A percentile compares a stretch with the other conserved stretches of the same genome.
Evolutionary conservation across 2,888 invertebrate species (phyloP).

Genomic region (Thelaira solivaga): DNA sequence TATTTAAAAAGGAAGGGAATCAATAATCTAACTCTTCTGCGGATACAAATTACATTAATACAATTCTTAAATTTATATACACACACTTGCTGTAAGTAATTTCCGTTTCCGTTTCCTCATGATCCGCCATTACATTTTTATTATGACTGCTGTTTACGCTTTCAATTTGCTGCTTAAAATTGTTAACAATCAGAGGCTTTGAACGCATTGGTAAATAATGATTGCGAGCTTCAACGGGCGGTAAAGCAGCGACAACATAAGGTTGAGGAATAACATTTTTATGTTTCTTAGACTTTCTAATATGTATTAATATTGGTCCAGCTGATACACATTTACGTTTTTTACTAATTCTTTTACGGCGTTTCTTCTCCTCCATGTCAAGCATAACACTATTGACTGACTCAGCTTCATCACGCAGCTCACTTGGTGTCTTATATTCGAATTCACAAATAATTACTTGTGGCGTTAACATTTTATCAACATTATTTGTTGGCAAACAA

Average conservation of each 20-base stretch:
- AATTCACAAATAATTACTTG: slow-evolving; percentile 67
- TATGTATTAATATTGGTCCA: slow-evolving; percentile 73
- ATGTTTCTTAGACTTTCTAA: slow-evolving; percentile 64
- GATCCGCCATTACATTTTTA: slow-evolving; percentile 24
- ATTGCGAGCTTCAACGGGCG: slow-evolving; percentile 52
- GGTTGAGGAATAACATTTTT: slow-evolving; percentile 10
- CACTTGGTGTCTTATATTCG: slow-evolving; percentile 69
- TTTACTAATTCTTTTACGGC: slow-evolving; percentile 71
- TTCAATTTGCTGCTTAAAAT: slow-evolving; percentile 4
- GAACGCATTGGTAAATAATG: slow-evolving; percentile 50
- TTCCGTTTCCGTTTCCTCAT: slow-evolving; percentile 64
- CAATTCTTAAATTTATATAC: slow-evolving; percentile 38
- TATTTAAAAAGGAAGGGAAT: too few relatives aligned
- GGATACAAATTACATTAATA: not conserved
- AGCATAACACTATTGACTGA: slow-evolving; percentile 68
- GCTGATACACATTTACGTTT: slow-evolving; percentile 75
- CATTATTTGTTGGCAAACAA: not conserved
- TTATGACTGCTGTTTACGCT: slow-evolving; percentile 26
- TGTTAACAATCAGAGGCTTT: slow-evolving; percentile 25
- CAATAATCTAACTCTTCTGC: too few relatives aligned
- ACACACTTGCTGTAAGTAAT: slow-evolving; percentile 70
- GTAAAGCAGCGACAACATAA: slow-evolving; percentile 54
- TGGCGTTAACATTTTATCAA: slow-evolving; percentile 1
- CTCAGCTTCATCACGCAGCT: slow-evolving; percentile 68
- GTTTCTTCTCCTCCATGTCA: slow-evolving; percentile 71